Conservation (phyloP, 1,140 invertebrate species). For the Zaprionus inermis region DNA sequence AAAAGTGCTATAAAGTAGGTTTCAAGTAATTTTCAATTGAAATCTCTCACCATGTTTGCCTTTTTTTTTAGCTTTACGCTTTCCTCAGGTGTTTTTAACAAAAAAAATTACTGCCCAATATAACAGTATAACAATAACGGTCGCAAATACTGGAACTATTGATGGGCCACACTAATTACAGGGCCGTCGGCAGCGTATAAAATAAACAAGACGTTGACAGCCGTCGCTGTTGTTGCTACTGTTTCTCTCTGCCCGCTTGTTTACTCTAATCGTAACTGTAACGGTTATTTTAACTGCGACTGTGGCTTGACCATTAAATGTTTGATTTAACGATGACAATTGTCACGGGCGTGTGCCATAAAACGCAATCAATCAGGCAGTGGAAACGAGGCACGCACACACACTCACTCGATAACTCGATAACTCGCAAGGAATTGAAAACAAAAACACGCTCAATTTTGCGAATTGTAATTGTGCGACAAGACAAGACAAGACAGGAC, state of each 20-base stretch:
- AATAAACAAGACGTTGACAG: slow-evolving; percentile 48
- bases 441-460: background rate
- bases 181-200: slow-evolving; percentile 27
- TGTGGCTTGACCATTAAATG: slow-evolving; percentile 57
- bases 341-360: slow-evolving; percentile 54
- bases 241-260: background rate
- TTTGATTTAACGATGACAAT: slow-evolving; percentile 65
- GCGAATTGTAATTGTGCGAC: slow-evolving; percentile 13
- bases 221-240: slow-evolving; percentile 25
- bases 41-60: slow-evolving; percentile 2
- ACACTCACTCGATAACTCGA: slow-evolving; percentile 1
- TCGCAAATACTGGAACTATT: slow-evolving; percentile 35
- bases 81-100: slow-evolving; percentile 4
- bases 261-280: slow-evolving; percentile 40
- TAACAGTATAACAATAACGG: background rate
- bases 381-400: background rate
- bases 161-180: slow-evolving; percentile 36
- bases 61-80: background rate
- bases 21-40: background rate
- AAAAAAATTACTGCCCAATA: too few species aligned
- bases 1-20: background rate
- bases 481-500: slow-evolving; percentile 40
- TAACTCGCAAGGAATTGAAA: background rate
- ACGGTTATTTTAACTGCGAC: slow-evolving; percentile 21
- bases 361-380: slow-evolving; percentile 67